Percentiles rank a stretch among this genome's conserved stretches.
These are phyloP conservation scores for Sapayoa aenigma DNA, from an alignment of 2,113 vertebrate genomes.

Conservation along the genomic window DNA sequence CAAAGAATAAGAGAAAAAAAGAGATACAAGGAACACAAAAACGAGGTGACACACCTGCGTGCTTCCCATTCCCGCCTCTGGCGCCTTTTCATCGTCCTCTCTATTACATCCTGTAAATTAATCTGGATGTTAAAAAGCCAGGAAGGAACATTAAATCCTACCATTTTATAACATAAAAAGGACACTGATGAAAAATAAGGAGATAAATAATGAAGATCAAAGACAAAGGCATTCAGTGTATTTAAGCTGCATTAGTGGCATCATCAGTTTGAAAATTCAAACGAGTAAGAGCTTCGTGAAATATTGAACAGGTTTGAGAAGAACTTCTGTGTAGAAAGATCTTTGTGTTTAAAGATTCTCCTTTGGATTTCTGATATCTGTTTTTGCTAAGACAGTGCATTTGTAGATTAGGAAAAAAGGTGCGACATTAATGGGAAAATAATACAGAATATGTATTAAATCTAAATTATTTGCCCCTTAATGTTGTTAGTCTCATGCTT, in stretches of 20 bases:
- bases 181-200: background rate
- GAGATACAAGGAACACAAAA: background rate
- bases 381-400: background rate
- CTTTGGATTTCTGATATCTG: background rate
- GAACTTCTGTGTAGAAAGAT: too few relatives aligned
- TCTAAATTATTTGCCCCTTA: background rate
- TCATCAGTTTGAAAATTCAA: background rate
- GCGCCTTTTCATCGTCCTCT: slow-evolving; percentile 84
- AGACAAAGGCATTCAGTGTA: background rate
- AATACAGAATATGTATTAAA: background rate
- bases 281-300: background rate
- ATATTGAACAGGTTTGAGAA: background rate
- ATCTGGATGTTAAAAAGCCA: background rate
- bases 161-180: background rate
- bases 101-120: slow-evolving; percentile 80
- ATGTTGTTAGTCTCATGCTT: background rate
- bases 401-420: background rate
- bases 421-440: background rate
- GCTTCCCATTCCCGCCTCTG: slow-evolving; percentile 89
- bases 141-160: background rate
- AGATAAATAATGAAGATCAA: background rate
- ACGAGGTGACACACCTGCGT: slow-evolving; percentile 75
- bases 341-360: too few relatives aligned
- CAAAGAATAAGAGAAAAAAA: background rate
- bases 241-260: background rate